Conservation (phyloP, 2,113 vertebrate species). For the Otis tarda region DNA sequence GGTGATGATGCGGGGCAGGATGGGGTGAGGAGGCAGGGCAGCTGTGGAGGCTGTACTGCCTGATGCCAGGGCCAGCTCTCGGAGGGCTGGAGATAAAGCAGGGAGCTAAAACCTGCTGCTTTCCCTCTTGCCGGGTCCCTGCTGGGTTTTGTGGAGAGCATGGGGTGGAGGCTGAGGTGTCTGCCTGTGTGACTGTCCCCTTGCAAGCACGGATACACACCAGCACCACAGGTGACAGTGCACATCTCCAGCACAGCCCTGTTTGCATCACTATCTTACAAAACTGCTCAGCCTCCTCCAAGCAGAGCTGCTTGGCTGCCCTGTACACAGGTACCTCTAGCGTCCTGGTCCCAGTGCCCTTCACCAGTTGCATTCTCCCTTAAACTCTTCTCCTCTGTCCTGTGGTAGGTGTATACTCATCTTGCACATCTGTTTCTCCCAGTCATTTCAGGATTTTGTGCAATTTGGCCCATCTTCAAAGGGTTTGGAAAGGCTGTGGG, state of each 20-base stretch:
- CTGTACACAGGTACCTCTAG: background rate
- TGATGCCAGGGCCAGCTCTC: background rate
- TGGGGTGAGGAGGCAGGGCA: background rate
- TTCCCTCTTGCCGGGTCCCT: background rate
- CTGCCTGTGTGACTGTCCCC: background rate
- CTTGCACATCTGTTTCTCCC: background rate
- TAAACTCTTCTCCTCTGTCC: background rate
- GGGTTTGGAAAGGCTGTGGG: background rate
- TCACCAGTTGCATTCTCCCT: background rate
- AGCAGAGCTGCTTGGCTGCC: background rate
- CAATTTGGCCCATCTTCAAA: background rate
- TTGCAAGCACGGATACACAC: rapidly evolving
- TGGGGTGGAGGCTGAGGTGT: background rate
- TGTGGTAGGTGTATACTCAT: background rate
- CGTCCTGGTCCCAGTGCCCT: background rate
- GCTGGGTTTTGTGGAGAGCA: background rate
- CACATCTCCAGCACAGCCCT: too few relatives aligned
- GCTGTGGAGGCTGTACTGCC: rapidly evolving
- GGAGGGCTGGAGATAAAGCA: background rate
- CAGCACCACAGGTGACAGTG: rapidly evolving
- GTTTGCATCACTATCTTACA: background rate
- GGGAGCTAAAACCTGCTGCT: background rate
- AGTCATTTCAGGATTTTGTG: background rate
- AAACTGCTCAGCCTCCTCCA: background rate
- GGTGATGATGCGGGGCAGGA: background rate